These are phyloP conservation scores for Zoanthus sociatus DNA, from an alignment of 92 coral and sea anemone species.

Conservation along the genomic window DNA sequence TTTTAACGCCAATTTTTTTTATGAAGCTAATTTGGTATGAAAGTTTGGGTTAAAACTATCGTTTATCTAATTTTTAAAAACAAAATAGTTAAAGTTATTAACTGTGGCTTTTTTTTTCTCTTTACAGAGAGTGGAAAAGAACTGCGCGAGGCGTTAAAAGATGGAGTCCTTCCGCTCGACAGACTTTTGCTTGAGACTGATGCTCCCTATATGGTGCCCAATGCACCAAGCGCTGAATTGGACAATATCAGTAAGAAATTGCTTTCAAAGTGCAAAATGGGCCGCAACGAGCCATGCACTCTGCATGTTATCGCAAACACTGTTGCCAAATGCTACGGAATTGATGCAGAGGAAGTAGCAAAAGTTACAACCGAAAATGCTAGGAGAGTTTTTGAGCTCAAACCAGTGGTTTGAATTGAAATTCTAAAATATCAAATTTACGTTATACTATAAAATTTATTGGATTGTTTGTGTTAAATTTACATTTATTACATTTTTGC, in stretches of 20 bases:
- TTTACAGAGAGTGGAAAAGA: slow-evolving; percentile 84
- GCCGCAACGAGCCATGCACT: slow-evolving; percentile 99
- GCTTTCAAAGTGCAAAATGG: slow-evolving; percentile 86
- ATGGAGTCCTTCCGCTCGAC: slow-evolving; percentile 90
- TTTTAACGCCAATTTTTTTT: too few species aligned
- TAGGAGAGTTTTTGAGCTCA: slow-evolving; percentile 83
- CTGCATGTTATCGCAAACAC: slow-evolving; percentile 88
- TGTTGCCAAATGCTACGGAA: slow-evolving; percentile 86
- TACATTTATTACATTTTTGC: not conserved
- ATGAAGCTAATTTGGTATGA: too few species aligned
- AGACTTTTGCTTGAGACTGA: slow-evolving; percentile 91
- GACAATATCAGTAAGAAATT: slow-evolving; percentile 85
- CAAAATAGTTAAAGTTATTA: too few species aligned
- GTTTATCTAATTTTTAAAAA: too few species aligned
- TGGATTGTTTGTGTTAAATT: not conserved
- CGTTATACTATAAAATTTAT: not conserved
- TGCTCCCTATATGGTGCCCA: slow-evolving; percentile 99
- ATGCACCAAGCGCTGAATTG: slow-evolving; percentile 85
- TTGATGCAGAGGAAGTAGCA: slow-evolving; percentile 93
- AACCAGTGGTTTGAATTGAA: slow-evolving; percentile 25
- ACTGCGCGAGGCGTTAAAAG: slow-evolving; percentile 90
- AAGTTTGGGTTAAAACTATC: too few species aligned
- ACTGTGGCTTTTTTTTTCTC: not conserved
- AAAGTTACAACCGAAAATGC: slow-evolving; percentile 88
- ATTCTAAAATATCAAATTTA: not conserved